Evolutionary conservation across 2,797 vertebrate genomes (phyloP), one percentile per base, ranked within the genome.

Genomic region (Enteromius argenteus): DNA sequence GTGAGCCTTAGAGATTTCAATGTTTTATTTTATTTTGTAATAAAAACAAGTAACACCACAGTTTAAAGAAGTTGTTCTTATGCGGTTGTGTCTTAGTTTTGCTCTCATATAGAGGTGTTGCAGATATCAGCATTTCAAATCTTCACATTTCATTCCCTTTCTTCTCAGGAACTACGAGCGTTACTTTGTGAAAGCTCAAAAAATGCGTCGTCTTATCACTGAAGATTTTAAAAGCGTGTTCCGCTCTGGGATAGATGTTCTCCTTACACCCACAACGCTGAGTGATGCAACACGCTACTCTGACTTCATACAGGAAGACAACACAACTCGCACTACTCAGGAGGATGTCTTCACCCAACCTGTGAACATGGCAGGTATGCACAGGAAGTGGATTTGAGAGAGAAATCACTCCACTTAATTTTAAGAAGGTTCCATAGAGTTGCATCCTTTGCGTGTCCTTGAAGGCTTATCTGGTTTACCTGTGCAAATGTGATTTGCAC

Each of bases 131-230:
- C 0, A 0, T 62, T 30, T 27, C 5, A 62, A 30, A 56, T 51
- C 21, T 69, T 64, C 21, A 30, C 4, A 35, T 17, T 58, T 27
- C 15, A 7, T 3, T n/a, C 3, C 2, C 21, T 84, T 1, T 77
- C 21, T 51, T 51, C 8, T 8, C 88, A 99, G 98, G 90, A 99
- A 98, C 92, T 99, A 98, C 81, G 93, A 98, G 85, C 94, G 91
- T 58, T 99, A 98, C 92, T 98, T 99, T 76, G 5, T 97, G 73
- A 98, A 98, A 92, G 98, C 98, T 13, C 98, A 99, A 92, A 96
- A 96, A 86, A 95, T 98, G 68, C 95, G 98, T 4, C 95, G 97
- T 39, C 96, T 99, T 84, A 99, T 99, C 62, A 84, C 95, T 0
- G 89, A 95, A 2, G 98, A 99, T 85, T 99, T 99, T 88, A 73